A percentile compares a stretch with the other conserved stretches of the same genome.
phyloP scores from a whole-genome alignment of 2,888 invertebrate species.

The Sylvicola fuscatus region DNA sequence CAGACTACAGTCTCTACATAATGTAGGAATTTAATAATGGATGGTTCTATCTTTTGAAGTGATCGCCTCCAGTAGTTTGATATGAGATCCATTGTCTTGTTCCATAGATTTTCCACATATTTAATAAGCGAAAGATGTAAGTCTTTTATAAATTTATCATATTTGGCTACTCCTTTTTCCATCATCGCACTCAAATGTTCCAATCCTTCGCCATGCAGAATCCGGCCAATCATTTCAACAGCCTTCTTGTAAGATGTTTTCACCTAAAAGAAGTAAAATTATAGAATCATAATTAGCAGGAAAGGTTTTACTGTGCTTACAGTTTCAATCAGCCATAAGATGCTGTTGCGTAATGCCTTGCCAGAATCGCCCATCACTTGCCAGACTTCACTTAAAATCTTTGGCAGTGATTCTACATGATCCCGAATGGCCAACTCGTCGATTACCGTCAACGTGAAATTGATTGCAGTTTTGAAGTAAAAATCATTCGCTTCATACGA shows the following conservation, averaged over 20 bases:
- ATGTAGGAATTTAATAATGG: slow-evolving; percentile 54
- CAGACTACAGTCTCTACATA: slow-evolving; percentile 54
- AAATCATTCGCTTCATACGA: slow-evolving; percentile 68
- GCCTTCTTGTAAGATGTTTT: slow-evolving; percentile 50
- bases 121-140: slow-evolving; percentile 43
- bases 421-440: slow-evolving; percentile 60
- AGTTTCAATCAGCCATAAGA: slow-evolving; percentile 51
- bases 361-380: slow-evolving; percentile 73
- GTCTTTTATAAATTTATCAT: slow-evolving; percentile 59
- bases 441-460: slow-evolving; percentile 43
- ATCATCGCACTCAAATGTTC: slow-evolving; percentile 46
- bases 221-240: slow-evolving; percentile 41
- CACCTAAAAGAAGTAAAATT: slow-evolving; percentile 21
- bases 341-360: slow-evolving; percentile 51
- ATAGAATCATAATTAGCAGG: neutral
- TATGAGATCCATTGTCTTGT: slow-evolving; percentile 39
- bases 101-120: slow-evolving; percentile 57
- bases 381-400: slow-evolving; percentile 64
- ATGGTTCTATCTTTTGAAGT: slow-evolving; percentile 52
- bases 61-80: slow-evolving; percentile 52
- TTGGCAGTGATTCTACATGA: slow-evolving; percentile 58
- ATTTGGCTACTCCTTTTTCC: slow-evolving; percentile 49
- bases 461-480: slow-evolving; percentile 57
- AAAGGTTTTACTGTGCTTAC: slow-evolving; percentile 15
- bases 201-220: slow-evolving; percentile 55